Percentiles rank a stretch among this genome's conserved stretches.
Evolutionary conservation across 2,113 vertebrate species (phyloP).

Genomic region (Anthoscopus minutus): DNA sequence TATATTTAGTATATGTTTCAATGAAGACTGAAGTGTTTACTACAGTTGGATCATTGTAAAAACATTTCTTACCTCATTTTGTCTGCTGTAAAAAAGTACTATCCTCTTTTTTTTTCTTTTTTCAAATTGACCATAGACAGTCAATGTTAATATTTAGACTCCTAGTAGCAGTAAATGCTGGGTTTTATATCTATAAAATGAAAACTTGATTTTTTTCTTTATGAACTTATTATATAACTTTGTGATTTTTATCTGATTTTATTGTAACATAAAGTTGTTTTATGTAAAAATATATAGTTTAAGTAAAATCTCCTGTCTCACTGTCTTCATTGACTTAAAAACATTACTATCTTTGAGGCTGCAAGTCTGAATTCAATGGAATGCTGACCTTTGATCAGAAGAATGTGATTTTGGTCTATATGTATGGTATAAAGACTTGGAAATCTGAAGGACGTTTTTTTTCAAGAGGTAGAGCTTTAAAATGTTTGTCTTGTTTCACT

Average conservation of each 20-base stretch:
- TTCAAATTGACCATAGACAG: neutral
- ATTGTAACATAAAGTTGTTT: conserved; percentile 81
- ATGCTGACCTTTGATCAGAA: neutral
- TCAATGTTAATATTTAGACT: conserved; percentile 41
- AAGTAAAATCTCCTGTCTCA: conserved; percentile 67
- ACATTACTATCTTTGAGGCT: neutral
- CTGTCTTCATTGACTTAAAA: conserved; percentile 18
- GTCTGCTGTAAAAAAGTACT: conserved; percentile 48
- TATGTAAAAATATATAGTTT: conserved; percentile 89
- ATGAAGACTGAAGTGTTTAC: conserved; percentile 64
- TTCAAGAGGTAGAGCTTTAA: neutral
- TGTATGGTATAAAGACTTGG: neutral
- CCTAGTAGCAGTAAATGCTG: conserved; percentile 52
- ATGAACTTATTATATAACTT: conserved; percentile 71
- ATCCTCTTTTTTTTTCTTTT: neutral
- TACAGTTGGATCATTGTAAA: conserved; percentile 44
- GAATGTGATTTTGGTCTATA: neutral
- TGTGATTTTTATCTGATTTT: conserved; percentile 82
- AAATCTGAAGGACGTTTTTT: neutral
- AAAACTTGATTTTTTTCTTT: conserved; percentile 67
- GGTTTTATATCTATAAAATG: conserved; percentile 56
- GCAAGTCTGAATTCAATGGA: neutral
- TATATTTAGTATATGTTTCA: conserved; percentile 48
- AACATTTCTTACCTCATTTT: conserved; percentile 47
- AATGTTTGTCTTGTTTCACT: neutral